Evolutionary conservation across 2,797 vertebrate species (phyloP).

Genomic region (Dryobates pubescens): DNA sequence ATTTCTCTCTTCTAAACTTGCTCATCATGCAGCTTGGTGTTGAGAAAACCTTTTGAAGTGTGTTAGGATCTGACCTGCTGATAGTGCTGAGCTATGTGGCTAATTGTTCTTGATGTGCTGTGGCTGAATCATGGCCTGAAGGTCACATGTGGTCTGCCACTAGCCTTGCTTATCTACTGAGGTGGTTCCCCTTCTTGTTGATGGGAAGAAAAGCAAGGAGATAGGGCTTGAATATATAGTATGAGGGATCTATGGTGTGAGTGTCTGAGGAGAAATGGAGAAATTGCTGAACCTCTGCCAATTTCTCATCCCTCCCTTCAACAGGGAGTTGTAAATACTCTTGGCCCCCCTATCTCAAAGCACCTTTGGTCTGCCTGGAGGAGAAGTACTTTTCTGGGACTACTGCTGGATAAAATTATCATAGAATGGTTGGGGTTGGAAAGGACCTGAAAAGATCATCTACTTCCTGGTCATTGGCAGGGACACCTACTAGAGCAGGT

Average conservation of each 20-base stretch:
- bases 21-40: rapidly evolving
- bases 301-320: background rate
- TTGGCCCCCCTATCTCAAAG: background rate
- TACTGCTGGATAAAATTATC: background rate
- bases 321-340: background rate
- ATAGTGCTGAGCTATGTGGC: rapidly evolving
- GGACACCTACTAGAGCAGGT: too few relatives aligned
- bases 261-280: background rate
- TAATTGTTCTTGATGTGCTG: background rate
- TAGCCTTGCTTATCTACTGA: background rate
- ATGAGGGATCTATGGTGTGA: too few relatives aligned
- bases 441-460: too few relatives aligned
- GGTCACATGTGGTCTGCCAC: background rate
- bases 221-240: background rate
- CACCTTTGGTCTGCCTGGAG: background rate
- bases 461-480: too few relatives aligned
- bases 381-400: background rate
- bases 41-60: background rate
- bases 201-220: background rate
- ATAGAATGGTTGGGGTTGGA: too few relatives aligned
- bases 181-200: background rate
- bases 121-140: background rate
- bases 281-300: background rate
- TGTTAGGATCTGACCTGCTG: background rate
- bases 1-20: background rate